Evolutionary conservation across 2,797 vertebrate genomes (phyloP).

Genomic region (Sebastes diaconus): DNA sequence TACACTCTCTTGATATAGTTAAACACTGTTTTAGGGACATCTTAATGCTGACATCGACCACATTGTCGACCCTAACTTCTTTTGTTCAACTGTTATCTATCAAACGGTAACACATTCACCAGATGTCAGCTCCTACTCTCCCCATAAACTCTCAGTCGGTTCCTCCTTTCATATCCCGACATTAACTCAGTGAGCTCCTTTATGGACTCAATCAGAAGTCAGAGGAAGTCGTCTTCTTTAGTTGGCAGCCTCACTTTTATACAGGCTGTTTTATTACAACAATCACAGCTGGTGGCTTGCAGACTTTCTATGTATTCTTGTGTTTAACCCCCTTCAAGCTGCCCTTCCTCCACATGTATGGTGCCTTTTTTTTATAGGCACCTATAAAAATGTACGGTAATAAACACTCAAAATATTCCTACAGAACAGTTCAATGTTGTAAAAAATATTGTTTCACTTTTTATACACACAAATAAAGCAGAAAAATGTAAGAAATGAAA

Average conservation of each 20-base stretch:
- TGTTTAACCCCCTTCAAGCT: not conserved
- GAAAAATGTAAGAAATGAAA: no score
- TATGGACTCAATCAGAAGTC: not conserved
- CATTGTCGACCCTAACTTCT: not conserved
- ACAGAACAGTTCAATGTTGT: no score
- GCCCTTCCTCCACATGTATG: not conserved
- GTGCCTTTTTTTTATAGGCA: not conserved
- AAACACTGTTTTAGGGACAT: not conserved
- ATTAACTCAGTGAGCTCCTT: not conserved
- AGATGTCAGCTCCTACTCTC: not conserved
- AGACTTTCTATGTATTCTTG: not conserved
- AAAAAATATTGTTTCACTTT: not conserved
- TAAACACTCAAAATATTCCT: not conserved
- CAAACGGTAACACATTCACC: constrained; percentile 8
- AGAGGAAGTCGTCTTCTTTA: not conserved
- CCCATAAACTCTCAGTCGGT: not conserved
- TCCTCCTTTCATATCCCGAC: not conserved
- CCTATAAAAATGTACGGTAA: not conserved
- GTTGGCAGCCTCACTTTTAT: not conserved
- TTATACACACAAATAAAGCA: not conserved
- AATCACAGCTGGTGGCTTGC: not conserved
- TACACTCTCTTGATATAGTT: not conserved
- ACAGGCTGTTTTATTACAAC: not conserved
- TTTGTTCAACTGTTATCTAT: not conserved
- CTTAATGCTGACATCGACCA: not conserved